Base-by-base conservation (phyloP, 2,797 vertebrate genomes). In the Esox masquinongy region DNA sequence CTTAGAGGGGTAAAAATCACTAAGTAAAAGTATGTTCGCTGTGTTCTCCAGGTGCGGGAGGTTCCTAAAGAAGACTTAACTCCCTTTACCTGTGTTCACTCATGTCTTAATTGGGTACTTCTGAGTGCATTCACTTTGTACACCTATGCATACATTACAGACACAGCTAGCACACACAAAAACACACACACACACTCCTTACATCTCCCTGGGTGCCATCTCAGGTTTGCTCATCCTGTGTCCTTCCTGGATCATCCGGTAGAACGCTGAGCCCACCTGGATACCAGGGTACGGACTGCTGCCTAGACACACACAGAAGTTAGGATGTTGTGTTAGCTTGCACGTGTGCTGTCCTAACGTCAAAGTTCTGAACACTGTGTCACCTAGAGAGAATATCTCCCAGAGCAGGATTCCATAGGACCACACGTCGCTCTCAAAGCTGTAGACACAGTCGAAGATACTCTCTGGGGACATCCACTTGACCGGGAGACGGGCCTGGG, bases 401-500 rank as follows among this genome's bases (percentile, higher is more conserved):
- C 97, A 99, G 63, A 99, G 95, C 76, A 99, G 91, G 87, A 99
- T 97, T 79, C 97, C 97, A 0, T 99, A 99, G 74, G 97, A 99
- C 97, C 97, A 99, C 78, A 99, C 97, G 0, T 99, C 97, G 74
- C 97, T 99, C 89, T 99, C 97, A 81, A 96, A 97, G 0, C 97
- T 99, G 87, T 98, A 99, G 63, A 99, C 94, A 0, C 96, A 97
- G 87, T 97, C 96, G 79, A 99, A 99, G 84, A 99, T 96, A 77
- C 97, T 99, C 89, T 99, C 97, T 0, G 97, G 97, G 39, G 97
- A 97, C 97, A 99, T 99, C 97, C 97, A 99, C 89, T 99, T 99
- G 77, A 99, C 97, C 0, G 97, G 97, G 26, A 99, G 95, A 67
- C 97, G 96, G 80, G 97, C 97, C 97, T 99, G 84, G 56, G 79